Evolutionary conservation across 2,797 vertebrate species (phyloP), one percentile per base, ranked within the genome.

Genomic region (Siniperca scherzeri): DNA sequence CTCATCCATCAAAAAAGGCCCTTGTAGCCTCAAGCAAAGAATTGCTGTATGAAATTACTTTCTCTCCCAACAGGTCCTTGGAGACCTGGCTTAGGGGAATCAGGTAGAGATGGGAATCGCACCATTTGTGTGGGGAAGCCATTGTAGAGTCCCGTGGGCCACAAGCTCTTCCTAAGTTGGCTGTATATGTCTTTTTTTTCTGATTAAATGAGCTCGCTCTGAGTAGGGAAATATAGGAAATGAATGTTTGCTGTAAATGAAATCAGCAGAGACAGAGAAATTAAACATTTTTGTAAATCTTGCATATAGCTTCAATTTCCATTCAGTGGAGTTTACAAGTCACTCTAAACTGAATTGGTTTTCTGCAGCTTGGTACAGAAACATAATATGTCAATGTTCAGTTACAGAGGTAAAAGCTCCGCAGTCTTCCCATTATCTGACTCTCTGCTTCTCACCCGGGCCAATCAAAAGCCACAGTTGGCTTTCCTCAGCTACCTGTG

Each of bases 21-120:
- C 75, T 88, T 84, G 77, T 82, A 89, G 87, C 88, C 90, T 84
- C 77, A 77, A 93, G 93, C 85, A 91, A 91, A 93, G 88, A 93
- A 95, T 94, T 94, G 91, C 90, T 93, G 94, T 93, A 30, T 93
- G 86, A 94, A 96, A 95, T 95, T n/a, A 92, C 88, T 90, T 95
- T 93, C 81, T 84, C 84, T 84, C 72, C 78, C 64, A 88, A 89
- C 86, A 67, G 84, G 85, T 90, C 91, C 88, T 88, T 64, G 52
- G 93, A 93, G 94, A 92, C 79, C 61, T 66, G 73, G 64, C 76
- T 83, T 74, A 80, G 60, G 77, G 84, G 84, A 89, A 83, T 89
- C 69, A 6, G 78, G 80, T 70, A 68, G 70, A 85, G 84, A 82
- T 82, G 81, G 65, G 86, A 88, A 87, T 76, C 67, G 82, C 70